Evolutionary conservation across 2,888 invertebrate genomes (phyloP).

Genomic region (Papilio demoleus): DNA sequence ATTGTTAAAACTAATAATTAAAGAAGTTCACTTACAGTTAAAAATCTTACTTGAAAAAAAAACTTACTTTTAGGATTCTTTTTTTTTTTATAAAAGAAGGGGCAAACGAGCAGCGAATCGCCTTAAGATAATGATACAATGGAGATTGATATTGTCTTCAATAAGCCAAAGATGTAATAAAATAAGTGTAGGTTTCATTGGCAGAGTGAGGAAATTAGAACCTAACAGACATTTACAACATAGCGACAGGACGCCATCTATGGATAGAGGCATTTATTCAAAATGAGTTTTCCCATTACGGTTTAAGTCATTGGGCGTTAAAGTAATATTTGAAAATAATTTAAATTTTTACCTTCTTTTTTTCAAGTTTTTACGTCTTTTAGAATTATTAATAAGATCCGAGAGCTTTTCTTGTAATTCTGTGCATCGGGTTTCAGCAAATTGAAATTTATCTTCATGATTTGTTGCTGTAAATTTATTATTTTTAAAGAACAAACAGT

Average conservation of each 20-base stretch:
- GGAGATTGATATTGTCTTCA: too few species aligned
- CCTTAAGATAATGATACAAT: too few species aligned
- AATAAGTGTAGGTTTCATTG: too few species aligned
- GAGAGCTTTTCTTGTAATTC: slow-evolving; percentile 71
- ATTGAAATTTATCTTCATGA: slow-evolving; percentile 70
- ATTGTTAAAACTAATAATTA: slow-evolving; percentile 65
- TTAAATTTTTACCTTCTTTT: slow-evolving; percentile 63
- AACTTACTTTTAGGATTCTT: slow-evolving; percentile 14
- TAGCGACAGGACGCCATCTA: too few species aligned
- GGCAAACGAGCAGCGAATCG: too few species aligned
- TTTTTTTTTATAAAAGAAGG: too few species aligned
- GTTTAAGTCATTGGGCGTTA: neutral
- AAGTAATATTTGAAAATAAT: neutral
- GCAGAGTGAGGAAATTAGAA: too few species aligned
- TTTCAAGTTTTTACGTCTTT: slow-evolving; percentile 70
- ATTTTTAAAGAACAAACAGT: neutral
- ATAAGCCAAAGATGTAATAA: too few species aligned
- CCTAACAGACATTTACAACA: too few species aligned
- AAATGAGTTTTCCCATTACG: neutral
- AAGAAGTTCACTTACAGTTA: too few species aligned
- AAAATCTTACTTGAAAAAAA: too few species aligned
- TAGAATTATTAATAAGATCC: slow-evolving; percentile 68
- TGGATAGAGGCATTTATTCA: neutral
- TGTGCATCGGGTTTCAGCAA: slow-evolving; percentile 71
- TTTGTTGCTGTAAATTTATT: slow-evolving; percentile 61